Conservation (phyloP, 2,797 vertebrate species). For the Lutjanus argentimaculatus region DNA sequence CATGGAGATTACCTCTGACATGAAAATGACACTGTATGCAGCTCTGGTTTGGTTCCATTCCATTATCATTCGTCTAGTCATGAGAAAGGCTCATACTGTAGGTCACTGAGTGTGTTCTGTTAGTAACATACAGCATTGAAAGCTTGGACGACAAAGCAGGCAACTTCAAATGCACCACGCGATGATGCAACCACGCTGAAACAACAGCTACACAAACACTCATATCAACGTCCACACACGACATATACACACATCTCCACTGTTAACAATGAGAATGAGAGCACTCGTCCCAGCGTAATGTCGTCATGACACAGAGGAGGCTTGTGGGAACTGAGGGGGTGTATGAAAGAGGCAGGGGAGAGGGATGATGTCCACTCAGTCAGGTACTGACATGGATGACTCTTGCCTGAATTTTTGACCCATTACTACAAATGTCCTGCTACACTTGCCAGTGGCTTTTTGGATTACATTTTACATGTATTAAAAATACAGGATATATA, state of each 20-base stretch:
- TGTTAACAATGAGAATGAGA: conserved; percentile 73
- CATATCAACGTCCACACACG: conserved; percentile 46
- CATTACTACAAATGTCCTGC: background rate
- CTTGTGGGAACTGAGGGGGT: conserved; percentile 29
- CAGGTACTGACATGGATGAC: conserved; percentile 43
- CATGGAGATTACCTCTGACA: conserved; percentile 32
- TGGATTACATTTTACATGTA: background rate
- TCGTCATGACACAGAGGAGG: conserved; percentile 57
- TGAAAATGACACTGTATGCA: conserved; percentile 36
- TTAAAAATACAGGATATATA: background rate
- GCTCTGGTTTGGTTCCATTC: conserved; percentile 34
- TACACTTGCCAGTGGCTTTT: background rate
- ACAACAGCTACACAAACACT: conserved; percentile 56
- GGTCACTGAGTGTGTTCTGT: conserved; percentile 41
- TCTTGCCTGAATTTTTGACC: conserved; percentile 24
- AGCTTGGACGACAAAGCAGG: conserved; percentile 64
- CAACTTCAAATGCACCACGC: conserved; percentile 71
- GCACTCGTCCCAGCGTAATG: conserved; percentile 54
- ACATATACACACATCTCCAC: conserved; percentile 62
- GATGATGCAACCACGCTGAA: conserved; percentile 69
- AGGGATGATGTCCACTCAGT: conserved; percentile 45
- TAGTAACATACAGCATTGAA: conserved; percentile 67
- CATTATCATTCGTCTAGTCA: conserved; percentile 27
- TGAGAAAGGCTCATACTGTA: conserved; percentile 4
- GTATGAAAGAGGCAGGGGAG: conserved; percentile 49